Conservation (phyloP, 2,888 invertebrate species). For the Nycteola revayana region DNA sequence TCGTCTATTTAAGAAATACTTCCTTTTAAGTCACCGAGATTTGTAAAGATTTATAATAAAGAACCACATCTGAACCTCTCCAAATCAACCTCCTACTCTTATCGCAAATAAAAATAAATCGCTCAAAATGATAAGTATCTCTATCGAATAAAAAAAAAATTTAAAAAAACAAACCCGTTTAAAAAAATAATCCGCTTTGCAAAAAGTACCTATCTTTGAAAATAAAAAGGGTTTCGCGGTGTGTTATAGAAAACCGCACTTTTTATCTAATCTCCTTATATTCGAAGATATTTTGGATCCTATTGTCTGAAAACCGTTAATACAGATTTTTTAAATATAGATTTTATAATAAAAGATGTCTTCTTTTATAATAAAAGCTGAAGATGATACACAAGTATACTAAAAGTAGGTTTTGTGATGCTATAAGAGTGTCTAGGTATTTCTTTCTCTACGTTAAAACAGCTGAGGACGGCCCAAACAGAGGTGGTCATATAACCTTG, state of each 20-base stretch:
- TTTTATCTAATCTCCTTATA: conserved; percentile 55
- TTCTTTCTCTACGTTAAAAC: too few relatives aligned
- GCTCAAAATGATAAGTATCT: too few relatives aligned
- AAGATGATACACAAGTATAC: too few relatives aligned
- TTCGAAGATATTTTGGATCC: conserved; percentile 37
- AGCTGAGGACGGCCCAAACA: too few relatives aligned
- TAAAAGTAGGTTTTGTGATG: too few relatives aligned
- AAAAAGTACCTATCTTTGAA: conserved; percentile 49
- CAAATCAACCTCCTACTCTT: conserved; percentile 26
- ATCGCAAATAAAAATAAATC: conserved; percentile 20
- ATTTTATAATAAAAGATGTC: too few relatives aligned
- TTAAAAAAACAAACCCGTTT: conserved; percentile 60
- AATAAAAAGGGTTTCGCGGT: conserved; percentile 57
- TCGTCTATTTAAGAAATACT: too few relatives aligned
- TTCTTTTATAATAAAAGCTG: too few relatives aligned
- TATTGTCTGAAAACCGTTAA: conserved; percentile 34
- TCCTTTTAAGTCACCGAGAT: too few relatives aligned
- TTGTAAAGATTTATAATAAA: too few relatives aligned
- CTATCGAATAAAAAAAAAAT: conserved; percentile 27
- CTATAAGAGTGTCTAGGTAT: too few relatives aligned
- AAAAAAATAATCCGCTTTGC: conserved; percentile 75
- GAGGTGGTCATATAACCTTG: too few relatives aligned
- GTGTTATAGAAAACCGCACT: conserved; percentile 53
- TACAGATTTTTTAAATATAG: conserved; percentile 6
- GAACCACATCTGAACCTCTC: conserved; percentile 35